Percentiles rank a stretch among this genome's conserved stretches.
Evolutionary conservation across 2,888 invertebrate genomes (phyloP).

Genomic region (Macrophya annulata): DNA sequence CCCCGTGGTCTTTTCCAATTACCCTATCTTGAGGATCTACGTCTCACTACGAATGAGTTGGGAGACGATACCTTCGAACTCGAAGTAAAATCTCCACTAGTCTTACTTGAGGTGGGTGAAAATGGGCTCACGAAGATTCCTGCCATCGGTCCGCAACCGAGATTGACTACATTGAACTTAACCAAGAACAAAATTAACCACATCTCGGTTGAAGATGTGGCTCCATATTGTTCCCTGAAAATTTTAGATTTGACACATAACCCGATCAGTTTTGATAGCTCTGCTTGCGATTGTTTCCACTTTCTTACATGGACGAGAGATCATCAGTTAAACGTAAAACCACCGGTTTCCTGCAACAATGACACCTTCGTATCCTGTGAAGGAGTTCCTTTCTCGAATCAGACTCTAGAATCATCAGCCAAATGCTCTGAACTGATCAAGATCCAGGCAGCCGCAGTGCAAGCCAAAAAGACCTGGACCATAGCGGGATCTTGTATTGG

Average conservation of each 20-base stretch:
- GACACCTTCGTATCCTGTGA: constrained; percentile 51
- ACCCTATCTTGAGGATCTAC: constrained; percentile 84
- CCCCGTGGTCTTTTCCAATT: constrained; percentile 82
- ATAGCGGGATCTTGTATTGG: constrained; percentile 70
- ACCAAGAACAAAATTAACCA: constrained; percentile 82
- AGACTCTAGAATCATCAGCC: constrained; percentile 65
- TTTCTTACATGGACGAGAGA: constrained; percentile 69
- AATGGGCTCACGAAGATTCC: constrained; percentile 84
- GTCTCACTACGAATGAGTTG: constrained; percentile 82
- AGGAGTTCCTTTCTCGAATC: constrained; percentile 63
- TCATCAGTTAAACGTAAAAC: constrained; percentile 64
- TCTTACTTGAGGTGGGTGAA: constrained; percentile 83
- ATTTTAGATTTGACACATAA: constrained; percentile 81
- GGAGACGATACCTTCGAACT: constrained; percentile 78
- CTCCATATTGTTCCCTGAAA: constrained; percentile 84
- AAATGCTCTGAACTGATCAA: constrained; percentile 67
- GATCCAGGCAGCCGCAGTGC: constrained; percentile 66
- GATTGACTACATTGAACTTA: constrained; percentile 83
- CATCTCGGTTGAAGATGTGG: constrained; percentile 81
- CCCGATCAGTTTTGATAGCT: constrained; percentile 64
- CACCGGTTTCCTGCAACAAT: constrained; percentile 59
- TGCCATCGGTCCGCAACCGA: constrained; percentile 83
- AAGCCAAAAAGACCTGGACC: constrained; percentile 73
- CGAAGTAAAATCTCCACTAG: constrained; percentile 81
- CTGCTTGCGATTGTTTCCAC: constrained; percentile 70